Base-by-base conservation (phyloP, 2,888 invertebrate genomes). In the Mythimna ferrago region DNA sequence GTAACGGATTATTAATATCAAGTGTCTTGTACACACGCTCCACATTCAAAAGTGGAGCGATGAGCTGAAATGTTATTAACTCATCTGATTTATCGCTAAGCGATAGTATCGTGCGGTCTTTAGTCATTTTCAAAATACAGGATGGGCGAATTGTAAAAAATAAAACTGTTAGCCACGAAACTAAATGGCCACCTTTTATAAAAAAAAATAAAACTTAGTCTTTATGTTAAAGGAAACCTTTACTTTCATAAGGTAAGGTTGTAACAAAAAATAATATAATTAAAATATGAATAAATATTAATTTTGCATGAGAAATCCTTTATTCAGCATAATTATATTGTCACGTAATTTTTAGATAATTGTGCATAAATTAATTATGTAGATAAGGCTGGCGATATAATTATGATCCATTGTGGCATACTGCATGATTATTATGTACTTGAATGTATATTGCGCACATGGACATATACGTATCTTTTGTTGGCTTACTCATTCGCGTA, bases 1-100 rank as follows among this genome's bases (percentile, higher is more conserved):
- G 86, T 86, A 90, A 91, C 87, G 83, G 86, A 86, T 76, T 85
- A 83, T 82, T 86, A 84, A 81, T 85, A 88, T 84, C 76, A 81
- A 82, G 73, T 64, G 80, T 77, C 83, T 80, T 81, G 61, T 51
- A 80, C 76, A 80, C 81, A 78, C 81, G 85, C 78, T 82, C 84
- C 51, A 83, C 65, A 77, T 84, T 82, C 66, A 70, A 38, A 87
- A 86, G 72, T 85, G 77, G 85, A 74, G 66, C 80, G 81, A 77
- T 71, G 75, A 64, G 54, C 38, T 79, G 60, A 79, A 78, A 73
- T 62, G 41, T 77, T 81, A 78, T 51, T 67, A 78, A 80, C 71
- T 72, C 61, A 56, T 68, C 66, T 58, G 64, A 76, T 72, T 76
- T 73, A 78, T 83, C 60, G 57, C 53, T 44, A 60, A 73, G 66